Conservation (phyloP, 2,888 invertebrate species). For the Chrysina gloriosa region DNA sequence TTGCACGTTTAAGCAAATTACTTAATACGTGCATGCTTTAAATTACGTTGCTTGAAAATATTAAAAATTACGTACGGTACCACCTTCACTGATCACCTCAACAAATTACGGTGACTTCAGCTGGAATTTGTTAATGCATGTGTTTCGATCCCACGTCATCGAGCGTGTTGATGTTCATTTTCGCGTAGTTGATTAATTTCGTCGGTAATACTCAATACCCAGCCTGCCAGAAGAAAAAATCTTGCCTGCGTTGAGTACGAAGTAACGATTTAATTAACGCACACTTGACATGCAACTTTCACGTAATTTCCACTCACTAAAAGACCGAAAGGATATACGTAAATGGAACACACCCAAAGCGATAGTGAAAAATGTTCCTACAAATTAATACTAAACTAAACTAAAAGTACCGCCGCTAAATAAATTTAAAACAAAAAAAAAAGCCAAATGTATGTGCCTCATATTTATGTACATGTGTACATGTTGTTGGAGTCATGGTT, state of each 20-base stretch:
- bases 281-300: conserved; percentile 11
- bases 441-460: too few species aligned
- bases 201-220: not conserved
- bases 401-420: not conserved
- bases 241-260: not conserved
- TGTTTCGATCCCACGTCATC: not conserved
- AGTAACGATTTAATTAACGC: conserved; percentile 17
- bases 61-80: too few species aligned
- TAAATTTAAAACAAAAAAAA: not conserved
- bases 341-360: not conserved
- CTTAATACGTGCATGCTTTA: too few species aligned
- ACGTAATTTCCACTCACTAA: conserved; percentile 13
- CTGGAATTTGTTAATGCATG: not conserved
- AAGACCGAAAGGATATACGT: not conserved
- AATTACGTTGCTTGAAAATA: too few species aligned
- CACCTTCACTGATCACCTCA: too few species aligned
- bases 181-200: not conserved
- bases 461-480: too few species aligned
- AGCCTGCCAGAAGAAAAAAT: not conserved
- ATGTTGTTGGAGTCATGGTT: too few species aligned
- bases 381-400: not conserved
- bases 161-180: not conserved
- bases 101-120: too few species aligned
- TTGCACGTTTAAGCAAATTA: too few species aligned
- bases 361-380: not conserved